Base-by-base conservation (phyloP, 2,888 invertebrate genomes). In the Netelia inedita region DNA sequence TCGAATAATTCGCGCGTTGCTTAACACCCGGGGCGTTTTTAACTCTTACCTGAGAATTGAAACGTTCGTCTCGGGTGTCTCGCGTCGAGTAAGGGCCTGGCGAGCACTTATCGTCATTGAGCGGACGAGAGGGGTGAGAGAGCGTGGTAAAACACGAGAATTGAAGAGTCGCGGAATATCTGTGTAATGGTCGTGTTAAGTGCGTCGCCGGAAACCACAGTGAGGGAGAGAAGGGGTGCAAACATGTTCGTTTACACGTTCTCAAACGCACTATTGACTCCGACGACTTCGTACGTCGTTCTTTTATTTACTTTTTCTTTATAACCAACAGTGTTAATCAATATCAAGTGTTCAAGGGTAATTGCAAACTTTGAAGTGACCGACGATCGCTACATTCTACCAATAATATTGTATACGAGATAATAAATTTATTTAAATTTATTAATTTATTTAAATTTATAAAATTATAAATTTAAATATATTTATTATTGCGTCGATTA, bases 181-280 rank as follows among this genome's bases (percentile, higher is more conserved):
- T 28, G 65, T 41, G n/a, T n/a, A 66, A 59, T 59, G 14, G 73
- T 69, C 65, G 69, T 41, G 78, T 63, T 66, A 53, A 84, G 81
- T 57, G 46, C 28, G 28, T 10, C 57, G 28, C n/a, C 43, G 80
- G 66, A 61, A 72, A 73, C 66, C 55, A 23, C 10, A n/a, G 5
- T 6, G 5, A 28, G 28, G 28, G 28, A n/a, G n/a, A n/a, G 14
- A 80, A 46, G 71, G 50, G 66, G 75, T 84, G 80, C 80, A 72
- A 80, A 84, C 10, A 41, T 72, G 14, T 53, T 69, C 46, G 69
- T 71, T 2, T 55, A 23, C 78, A 50, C 16, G 59, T 85, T 72
- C 69, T 73, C 78, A 81, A 81, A 85, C 69, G 78, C 63, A 71
- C n/a, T 19, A 76, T 76, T 50, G 43, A 59, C 61, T n/a, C 14